phyloP scores from a whole-genome alignment of 2,113 vertebrate species.

The Notothenia coriiceps region DNA sequence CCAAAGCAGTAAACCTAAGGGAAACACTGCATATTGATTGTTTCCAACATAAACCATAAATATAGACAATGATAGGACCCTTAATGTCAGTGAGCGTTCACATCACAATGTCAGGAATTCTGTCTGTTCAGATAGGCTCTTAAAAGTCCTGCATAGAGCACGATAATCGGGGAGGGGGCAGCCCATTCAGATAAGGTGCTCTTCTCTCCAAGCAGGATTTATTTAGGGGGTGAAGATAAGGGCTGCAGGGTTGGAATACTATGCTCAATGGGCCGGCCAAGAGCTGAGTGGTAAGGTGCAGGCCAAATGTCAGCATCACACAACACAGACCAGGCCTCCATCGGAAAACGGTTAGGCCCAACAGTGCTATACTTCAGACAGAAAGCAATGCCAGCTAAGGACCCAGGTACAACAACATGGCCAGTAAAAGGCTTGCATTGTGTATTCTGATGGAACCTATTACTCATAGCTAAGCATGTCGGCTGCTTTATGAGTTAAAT shows the following conservation, averaged over 20 bases:
- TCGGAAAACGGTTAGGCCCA: slow-evolving; percentile 28
- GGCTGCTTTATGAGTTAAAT: slow-evolving; percentile 76
- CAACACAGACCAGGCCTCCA: slow-evolving; percentile 35
- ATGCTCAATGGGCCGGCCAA: slow-evolving; percentile 34
- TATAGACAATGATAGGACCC: slow-evolving; percentile 16
- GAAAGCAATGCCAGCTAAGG: slow-evolving; percentile 28
- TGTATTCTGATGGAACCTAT: slow-evolving; percentile 71
- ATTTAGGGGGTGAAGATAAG: slow-evolving; percentile 78
- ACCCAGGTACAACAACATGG: slow-evolving; percentile 62
- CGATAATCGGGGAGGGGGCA: slow-evolving; percentile 51
- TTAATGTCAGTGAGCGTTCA: slow-evolving; percentile 58
- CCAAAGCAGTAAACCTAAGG: too few species aligned
- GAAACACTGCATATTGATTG: not conserved
- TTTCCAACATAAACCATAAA: slow-evolving; percentile 17
- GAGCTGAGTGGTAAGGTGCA: slow-evolving; percentile 35
- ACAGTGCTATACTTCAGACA: slow-evolving; percentile 22
- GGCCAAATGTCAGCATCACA: slow-evolving; percentile 59
- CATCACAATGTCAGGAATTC: slow-evolving; percentile 75
- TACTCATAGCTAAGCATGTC: slow-evolving; percentile 72
- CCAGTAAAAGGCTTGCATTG: slow-evolving; percentile 67
- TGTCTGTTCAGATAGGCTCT: slow-evolving; percentile 59
- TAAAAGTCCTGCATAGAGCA: slow-evolving; percentile 43
- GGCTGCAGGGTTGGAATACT: slow-evolving; percentile 47
- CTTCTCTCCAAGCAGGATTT: slow-evolving; percentile 63
- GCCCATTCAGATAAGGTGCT: slow-evolving; percentile 69